Percentiles rank a stretch among this genome's conserved stretches.
phyloP scores from a whole-genome alignment of 2,797 vertebrate genomes.

The Buphagus erythrorhynchus region DNA sequence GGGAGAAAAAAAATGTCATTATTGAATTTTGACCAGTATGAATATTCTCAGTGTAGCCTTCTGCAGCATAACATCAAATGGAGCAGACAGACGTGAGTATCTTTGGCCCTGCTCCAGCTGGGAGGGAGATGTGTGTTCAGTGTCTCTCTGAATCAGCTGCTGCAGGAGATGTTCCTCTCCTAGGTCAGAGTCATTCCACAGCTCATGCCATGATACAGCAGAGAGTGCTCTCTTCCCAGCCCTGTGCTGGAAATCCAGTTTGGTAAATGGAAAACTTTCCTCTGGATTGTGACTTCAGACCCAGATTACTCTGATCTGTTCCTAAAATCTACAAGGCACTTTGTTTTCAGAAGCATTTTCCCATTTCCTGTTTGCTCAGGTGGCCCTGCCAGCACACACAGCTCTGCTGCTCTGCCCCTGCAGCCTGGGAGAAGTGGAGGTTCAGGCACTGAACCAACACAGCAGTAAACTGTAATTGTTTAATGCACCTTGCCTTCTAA shows the following conservation, averaged over 20 bases:
- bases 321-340: not conserved
- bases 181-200: not conserved
- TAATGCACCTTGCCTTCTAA: conserved; percentile 68
- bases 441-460: conserved; percentile 62
- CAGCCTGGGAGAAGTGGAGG: conserved; percentile 39
- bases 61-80: not conserved
- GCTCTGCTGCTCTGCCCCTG: conserved; percentile 26
- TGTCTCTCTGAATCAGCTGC: conserved; percentile 33
- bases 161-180: conserved; percentile 5
- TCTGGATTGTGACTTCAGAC: not conserved
- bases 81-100: not conserved
- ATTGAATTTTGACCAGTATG: not conserved
- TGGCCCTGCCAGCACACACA: not conserved
- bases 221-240: not conserved
- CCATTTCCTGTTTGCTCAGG: not conserved
- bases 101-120: conserved; percentile 10
- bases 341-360: not conserved
- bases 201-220: not conserved
- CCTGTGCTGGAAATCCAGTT: not conserved
- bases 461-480: conserved; percentile 71
- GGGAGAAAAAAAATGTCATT: not conserved
- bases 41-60: not conserved
- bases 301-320: not conserved
- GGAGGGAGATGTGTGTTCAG: not conserved
- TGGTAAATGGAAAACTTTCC: not conserved